Percentiles rank a stretch among this genome's conserved stretches.
Conservation (phyloP, 2,888 invertebrate genomes). For the Electrophaes corylata region DNA sequence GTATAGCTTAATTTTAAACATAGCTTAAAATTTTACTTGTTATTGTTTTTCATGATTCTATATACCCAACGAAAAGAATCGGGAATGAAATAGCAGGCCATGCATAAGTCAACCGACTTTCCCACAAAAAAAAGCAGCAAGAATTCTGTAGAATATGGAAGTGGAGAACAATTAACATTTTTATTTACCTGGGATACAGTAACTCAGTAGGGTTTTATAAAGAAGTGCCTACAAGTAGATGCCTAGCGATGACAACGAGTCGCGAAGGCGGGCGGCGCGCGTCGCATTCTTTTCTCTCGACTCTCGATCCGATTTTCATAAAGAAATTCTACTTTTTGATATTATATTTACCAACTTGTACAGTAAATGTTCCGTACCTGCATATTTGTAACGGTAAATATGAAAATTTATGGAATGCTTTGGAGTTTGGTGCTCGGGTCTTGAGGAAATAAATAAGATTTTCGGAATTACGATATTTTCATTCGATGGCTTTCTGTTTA, state of each 20-base stretch:
- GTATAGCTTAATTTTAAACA: too few species aligned
- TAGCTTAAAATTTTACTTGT: too few species aligned
- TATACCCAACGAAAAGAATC: not conserved
- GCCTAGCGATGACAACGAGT: slow-evolving; percentile 49
- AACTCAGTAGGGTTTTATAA: slow-evolving; percentile 48
- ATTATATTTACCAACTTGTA: slow-evolving; percentile 78
- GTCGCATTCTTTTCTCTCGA: slow-evolving; percentile 78
- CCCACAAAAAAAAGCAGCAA: slow-evolving; percentile 1
- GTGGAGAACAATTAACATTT: slow-evolving; percentile 13
- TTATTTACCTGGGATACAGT: slow-evolving; percentile 19
- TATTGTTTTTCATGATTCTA: too few species aligned
- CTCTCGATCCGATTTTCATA: slow-evolving; percentile 82
- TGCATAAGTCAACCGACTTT: not conserved
- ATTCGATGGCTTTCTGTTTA: slow-evolving; percentile 46
- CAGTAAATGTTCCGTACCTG: slow-evolving; percentile 83
- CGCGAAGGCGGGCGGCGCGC: slow-evolving; percentile 61
- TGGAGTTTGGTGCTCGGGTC: slow-evolving; percentile 68
- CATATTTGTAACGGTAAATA: slow-evolving; percentile 85
- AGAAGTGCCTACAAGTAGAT: slow-evolving; percentile 48
- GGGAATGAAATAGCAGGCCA: not conserved
- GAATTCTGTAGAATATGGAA: slow-evolving; percentile 11
- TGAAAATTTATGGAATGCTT: slow-evolving; percentile 83
- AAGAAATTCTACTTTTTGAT: slow-evolving; percentile 84
- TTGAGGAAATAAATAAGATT: slow-evolving; percentile 70
- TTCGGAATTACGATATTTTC: slow-evolving; percentile 73